Evolutionary conservation across 2,797 vertebrate species (phyloP).

Genomic region (Sebastiscus tertius): DNA sequence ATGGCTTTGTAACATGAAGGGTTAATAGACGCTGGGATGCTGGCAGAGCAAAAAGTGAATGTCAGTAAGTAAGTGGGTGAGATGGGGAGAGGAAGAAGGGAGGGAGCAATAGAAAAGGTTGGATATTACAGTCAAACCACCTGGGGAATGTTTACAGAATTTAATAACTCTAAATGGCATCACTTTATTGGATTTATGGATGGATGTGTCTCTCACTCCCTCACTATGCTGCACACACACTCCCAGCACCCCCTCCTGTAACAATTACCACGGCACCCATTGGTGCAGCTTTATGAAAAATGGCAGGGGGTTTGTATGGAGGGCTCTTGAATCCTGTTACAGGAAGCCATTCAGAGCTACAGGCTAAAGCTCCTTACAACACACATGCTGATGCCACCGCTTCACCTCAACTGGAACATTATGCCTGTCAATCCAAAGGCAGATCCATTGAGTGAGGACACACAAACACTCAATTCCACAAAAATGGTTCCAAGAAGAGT

Average conservation of each 20-base stretch:
- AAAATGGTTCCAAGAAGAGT: background rate
- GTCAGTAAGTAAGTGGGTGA: conserved; percentile 36
- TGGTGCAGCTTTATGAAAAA: conserved; percentile 39
- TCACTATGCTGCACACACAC: conserved; percentile 11
- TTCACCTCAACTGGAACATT: background rate
- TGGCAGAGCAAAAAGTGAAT: conserved; percentile 23
- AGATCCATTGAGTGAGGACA: background rate
- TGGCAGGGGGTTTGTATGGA: conserved; percentile 22
- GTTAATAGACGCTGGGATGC: conserved; percentile 21
- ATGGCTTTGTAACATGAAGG: background rate
- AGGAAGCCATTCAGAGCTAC: conserved; percentile 1
- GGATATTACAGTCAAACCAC: conserved; percentile 69
- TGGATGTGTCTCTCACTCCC: conserved; percentile 53
- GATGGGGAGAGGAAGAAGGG: conserved; percentile 5
- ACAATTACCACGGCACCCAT: conserved; percentile 40
- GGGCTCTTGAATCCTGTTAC: conserved; percentile 21
- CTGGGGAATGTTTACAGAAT: conserved; percentile 78
- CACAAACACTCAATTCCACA: background rate
- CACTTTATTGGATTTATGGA: conserved; percentile 81
- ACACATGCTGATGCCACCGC: background rate
- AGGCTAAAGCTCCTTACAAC: conserved; percentile 1
- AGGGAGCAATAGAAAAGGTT: conserved; percentile 29
- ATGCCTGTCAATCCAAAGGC: background rate
- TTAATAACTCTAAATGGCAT: conserved; percentile 82
- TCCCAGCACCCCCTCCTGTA: conserved; percentile 32